Evolutionary conservation across 2,888 invertebrate species (phyloP), one percentile per base, ranked within the genome.

Genomic region (Chrysolina oricalcia): DNA sequence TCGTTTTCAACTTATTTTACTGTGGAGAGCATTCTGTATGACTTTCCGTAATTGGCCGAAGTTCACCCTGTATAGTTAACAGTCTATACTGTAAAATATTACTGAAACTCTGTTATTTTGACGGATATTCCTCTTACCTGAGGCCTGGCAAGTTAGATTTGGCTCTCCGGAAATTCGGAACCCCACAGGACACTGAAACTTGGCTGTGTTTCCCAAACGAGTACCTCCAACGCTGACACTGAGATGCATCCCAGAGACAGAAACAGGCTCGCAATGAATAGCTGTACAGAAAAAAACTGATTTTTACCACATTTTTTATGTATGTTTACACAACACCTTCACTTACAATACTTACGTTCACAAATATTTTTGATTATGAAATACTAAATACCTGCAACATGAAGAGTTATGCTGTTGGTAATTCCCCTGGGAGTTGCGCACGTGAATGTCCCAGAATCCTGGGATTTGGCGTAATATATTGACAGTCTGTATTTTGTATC

Each of bases 361-460:
- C 1, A 46, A n/a, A n/a, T n/a, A n/a, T n/a, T n/a, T n/a, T n/a
- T n/a, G n/a, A 8, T 35, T 35, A 35, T 35, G 0, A 8, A 35
- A 35, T 35, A 8, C 3, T 8, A 35, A 35, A 91, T 90, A 95
- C 95, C 96, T 90, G 94, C 93, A 88, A 97, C 95, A 88, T 91
- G 92, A 82, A 95, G 90, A 76, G 90, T 89, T 81, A 95, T 90
- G 70, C 94, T 94, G 89, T 95, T 94, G 69, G 95, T 95, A 81
- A 94, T 92, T 48, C 96, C 96, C 72, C 93, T 91, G 6, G 96
- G 95, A 0, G 96, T 93, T 6, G 96, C 93, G 88, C 96, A 97
- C 0, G 96, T 96, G 88, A 94, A 96, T 77, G 93, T 93, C 71
- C 96, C 96, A 46, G 95, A 94, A 89, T 96, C 96, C 72, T 94